A percentile compares a stretch with the other conserved stretches of the same genome.
phyloP scores from a whole-genome alignment of 2,113 vertebrate species.

The Talpa occidentalis region DNA sequence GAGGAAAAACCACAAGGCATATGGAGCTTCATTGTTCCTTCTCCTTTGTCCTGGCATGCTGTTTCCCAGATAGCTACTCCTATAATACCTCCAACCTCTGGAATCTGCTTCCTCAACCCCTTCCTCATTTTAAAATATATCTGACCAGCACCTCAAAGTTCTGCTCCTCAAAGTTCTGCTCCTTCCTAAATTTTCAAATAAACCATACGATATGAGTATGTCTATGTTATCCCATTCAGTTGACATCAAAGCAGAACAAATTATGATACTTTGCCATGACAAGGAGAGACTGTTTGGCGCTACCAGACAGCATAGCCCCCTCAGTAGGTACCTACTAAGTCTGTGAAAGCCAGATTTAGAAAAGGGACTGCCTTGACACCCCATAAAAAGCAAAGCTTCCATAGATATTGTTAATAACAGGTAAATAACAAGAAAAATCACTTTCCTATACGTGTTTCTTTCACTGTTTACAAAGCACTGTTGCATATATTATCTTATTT shows the following conservation, averaged over 20 bases:
- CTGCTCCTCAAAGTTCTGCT: not conserved
- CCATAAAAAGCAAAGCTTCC: not conserved
- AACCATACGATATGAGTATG: not conserved
- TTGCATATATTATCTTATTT: not conserved
- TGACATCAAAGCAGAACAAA: not conserved
- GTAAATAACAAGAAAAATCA: not conserved
- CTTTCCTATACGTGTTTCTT: not conserved
- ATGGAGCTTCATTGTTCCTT: too few relatives aligned
- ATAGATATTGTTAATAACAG: not conserved
- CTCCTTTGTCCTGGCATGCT: not conserved
- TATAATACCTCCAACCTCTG: not conserved
- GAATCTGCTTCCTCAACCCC: not conserved
- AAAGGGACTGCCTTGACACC: not conserved
- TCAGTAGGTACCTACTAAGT: not conserved
- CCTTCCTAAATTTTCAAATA: not conserved
- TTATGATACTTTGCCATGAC: not conserved
- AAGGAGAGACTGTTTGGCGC: not conserved
- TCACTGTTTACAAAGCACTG: not conserved
- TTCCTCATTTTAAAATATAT: not conserved
- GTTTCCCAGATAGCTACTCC: not conserved
- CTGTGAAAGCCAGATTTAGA: not conserved
- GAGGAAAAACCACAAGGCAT: not conserved
- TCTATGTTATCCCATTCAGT: not conserved
- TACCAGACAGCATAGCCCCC: not conserved
- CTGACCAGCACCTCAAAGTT: not conserved